Conservation (phyloP, 2,888 invertebrate species). For the Ctenicera cuprea region DNA sequence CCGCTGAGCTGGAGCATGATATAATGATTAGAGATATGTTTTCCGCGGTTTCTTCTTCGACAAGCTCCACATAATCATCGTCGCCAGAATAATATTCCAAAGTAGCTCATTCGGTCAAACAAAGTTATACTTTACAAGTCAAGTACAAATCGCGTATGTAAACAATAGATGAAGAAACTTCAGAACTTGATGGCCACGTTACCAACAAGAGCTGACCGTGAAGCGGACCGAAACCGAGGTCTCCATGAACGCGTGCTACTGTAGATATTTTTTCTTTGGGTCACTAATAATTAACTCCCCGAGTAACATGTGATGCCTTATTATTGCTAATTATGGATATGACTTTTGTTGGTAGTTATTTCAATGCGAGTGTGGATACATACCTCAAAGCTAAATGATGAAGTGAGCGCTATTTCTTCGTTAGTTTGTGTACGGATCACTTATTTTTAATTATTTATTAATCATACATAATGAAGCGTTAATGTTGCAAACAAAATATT, state of each 20-base stretch:
- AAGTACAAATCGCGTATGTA: slow-evolving; percentile 45
- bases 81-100: not conserved
- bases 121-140: slow-evolving; percentile 46
- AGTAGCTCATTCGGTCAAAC: slow-evolving; percentile 32
- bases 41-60: slow-evolving; percentile 1
- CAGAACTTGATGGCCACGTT: slow-evolving; percentile 53
- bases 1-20: slow-evolving; percentile 14
- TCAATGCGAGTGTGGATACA: not conserved
- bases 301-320: not conserved
- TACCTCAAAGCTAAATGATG: not conserved
- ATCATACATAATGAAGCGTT: no score
- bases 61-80: slow-evolving; percentile 6
- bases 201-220: slow-evolving; percentile 53
- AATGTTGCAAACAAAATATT: no score
- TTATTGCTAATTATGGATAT: slow-evolving; percentile 15
- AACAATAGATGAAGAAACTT: slow-evolving; percentile 54
- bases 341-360: slow-evolving; percentile 1
- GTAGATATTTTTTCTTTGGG: slow-evolving; percentile 37
- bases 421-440: not conserved
- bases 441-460: no score
- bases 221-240: slow-evolving; percentile 54
- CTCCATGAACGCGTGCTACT: slow-evolving; percentile 34
- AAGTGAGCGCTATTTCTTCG: not conserved
- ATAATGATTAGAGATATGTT: not conserved
- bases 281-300: slow-evolving; percentile 32